Percentiles rank a stretch among this genome's conserved stretches.
phyloP scores from a whole-genome alignment of 2,888 invertebrate genomes.

The Lepas anatifera region DNA sequence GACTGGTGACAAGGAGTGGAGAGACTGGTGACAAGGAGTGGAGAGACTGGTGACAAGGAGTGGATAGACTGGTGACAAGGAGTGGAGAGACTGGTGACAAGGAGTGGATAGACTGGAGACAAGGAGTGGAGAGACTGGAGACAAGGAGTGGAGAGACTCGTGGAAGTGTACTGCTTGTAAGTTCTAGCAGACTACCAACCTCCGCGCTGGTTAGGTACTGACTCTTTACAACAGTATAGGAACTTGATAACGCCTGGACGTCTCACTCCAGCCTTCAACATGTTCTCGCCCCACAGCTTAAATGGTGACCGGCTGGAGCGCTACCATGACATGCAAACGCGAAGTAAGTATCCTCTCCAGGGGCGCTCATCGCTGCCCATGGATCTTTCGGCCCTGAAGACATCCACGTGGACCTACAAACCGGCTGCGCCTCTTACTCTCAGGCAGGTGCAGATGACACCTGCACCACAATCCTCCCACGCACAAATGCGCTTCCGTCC shows the following conservation, averaged over 20 bases:
- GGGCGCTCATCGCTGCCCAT: constrained; percentile 20
- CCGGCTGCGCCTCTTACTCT: constrained; percentile 20
- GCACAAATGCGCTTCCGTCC: constrained; percentile 24
- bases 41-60: too few relatives aligned
- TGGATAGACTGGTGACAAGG: too few relatives aligned
- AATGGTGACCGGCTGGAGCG: constrained; percentile 7
- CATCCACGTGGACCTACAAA: constrained; percentile 26
- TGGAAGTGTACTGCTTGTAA: not conserved
- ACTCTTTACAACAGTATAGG: not conserved
- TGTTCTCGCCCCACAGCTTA: not conserved
- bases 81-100: too few relatives aligned
- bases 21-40: too few relatives aligned
- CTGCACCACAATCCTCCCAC: constrained; percentile 16
- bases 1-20: too few relatives aligned
- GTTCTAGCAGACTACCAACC: too few relatives aligned
- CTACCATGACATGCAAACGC: constrained; percentile 13
- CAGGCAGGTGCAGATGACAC: constrained; percentile 15
- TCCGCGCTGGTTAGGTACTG: too few relatives aligned
- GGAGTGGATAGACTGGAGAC: too few relatives aligned
- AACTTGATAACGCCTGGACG: not conserved
- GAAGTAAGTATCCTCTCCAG: constrained; percentile 6
- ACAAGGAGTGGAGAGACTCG: too few relatives aligned
- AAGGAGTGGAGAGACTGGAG: too few relatives aligned
- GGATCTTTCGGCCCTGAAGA: constrained; percentile 24
- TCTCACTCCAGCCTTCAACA: not conserved